Base-by-base conservation (phyloP, 2,888 invertebrate species). In the Xanthorhoe spadicearia region DNA sequence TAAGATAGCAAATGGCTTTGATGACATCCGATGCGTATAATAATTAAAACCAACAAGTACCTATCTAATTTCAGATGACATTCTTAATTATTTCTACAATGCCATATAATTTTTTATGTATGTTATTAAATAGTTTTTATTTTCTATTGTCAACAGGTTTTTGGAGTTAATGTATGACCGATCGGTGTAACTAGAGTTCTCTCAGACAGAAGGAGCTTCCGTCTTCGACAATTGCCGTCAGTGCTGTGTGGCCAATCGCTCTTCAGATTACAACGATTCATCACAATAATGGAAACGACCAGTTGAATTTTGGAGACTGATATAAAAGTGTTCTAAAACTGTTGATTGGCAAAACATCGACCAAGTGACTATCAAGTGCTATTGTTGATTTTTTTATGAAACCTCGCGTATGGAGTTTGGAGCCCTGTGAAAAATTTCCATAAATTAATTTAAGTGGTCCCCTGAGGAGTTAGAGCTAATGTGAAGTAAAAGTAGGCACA, bases 231-330 rank as follows among this genome's bases (percentile, higher is more conserved):
- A 46, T 51, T 48, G 48, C 61, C 38, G 28, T 61, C 35, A 51
- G 38, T 59, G 61, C 48, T 52, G 48, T 49, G 54, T 64, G 65
- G 35, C 57, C 60, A 59, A 61, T 48, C 66, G 46, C 50, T 60
- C 48, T 71, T 57, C 43, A 18, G 59, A 64, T 50, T 56, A 75
- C 77, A 78, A 77, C 81, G 71, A 80, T 73, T 77, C 82, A 83
- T 82, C 80, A 80, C 82, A 83, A 83, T 70, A 73, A 53, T 73
- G 50, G n/a, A 74, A 75, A 76, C 75, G 74, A 83, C 80, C 80
- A 82, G 77, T 81, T 79, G 32, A 76, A 79, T 74, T 73, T 71
- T 78, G 74, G 80, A 83, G 83, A 83, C 83, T 83, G 83, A 82
- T 32, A 82, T 32, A 67, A 65, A 74, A 74, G 79, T 83, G 82